phyloP scores from a whole-genome alignment of 2,888 invertebrate species.

The Tineola bisselliella region DNA sequence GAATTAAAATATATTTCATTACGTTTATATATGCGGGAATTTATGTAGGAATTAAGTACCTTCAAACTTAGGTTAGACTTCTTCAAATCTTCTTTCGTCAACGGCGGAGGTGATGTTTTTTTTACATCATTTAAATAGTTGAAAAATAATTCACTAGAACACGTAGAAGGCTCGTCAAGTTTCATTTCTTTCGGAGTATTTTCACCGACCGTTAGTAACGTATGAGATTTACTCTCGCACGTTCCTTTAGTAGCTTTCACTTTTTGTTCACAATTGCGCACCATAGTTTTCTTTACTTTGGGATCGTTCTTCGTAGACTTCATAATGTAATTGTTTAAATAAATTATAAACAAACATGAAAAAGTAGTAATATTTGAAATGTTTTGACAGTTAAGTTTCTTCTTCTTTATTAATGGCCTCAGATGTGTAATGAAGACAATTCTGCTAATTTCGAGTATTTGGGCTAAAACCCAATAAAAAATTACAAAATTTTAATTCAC shows the following conservation, averaged over 20 bases:
- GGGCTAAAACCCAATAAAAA: too few species aligned
- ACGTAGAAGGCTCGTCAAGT: conserved; percentile 38
- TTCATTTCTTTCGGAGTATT: conserved; percentile 28
- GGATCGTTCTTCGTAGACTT: conserved; percentile 24
- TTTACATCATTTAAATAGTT: conserved; percentile 42
- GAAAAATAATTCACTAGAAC: conserved; percentile 48
- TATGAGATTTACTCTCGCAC: conserved; percentile 24
- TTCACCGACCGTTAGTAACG: background rate
- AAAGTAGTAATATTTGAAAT: background rate
- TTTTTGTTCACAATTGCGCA: conserved; percentile 44
- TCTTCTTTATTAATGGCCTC: too few species aligned
- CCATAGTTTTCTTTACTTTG: conserved; percentile 50
- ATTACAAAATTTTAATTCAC: too few species aligned
- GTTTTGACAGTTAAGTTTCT: background rate
- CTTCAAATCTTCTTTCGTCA: conserved; percentile 29
- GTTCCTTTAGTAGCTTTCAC: conserved; percentile 21
- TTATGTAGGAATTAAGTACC: conserved; percentile 13
- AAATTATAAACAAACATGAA: background rate
- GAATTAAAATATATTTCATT: too few species aligned
- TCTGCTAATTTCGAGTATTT: too few species aligned
- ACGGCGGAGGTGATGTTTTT: conserved; percentile 25
- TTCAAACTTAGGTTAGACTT: conserved; percentile 31
- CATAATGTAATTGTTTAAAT: background rate
- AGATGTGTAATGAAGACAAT: too few species aligned
- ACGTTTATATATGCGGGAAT: too few species aligned